phyloP scores from a whole-genome alignment of 2,797 vertebrate species.

The Limosa lapponica region DNA sequence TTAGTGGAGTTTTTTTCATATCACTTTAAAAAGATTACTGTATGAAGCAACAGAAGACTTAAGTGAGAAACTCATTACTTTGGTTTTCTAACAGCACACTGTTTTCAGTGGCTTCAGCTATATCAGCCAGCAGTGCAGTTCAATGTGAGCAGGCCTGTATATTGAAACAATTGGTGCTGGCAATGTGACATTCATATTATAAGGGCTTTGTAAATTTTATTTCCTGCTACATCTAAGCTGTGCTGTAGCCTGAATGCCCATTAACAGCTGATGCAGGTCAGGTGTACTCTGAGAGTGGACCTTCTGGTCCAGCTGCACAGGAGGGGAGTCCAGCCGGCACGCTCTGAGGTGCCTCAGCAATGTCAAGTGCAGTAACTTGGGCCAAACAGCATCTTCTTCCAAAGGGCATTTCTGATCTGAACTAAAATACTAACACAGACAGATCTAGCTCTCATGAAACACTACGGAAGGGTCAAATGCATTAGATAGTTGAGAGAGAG shows the following conservation, averaged over 20 bases:
- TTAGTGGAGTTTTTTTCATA: fast-evolving
- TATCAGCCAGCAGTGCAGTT: background rate
- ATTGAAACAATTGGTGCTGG: background rate
- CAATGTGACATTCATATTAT: too few species aligned
- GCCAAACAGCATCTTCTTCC: background rate
- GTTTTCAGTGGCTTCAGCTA: background rate
- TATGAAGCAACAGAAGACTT: background rate
- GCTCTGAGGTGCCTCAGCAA: background rate
- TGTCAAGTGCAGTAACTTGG: background rate
- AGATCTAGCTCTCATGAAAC: background rate
- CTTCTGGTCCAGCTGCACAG: fast-evolving
- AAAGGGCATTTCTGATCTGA: background rate
- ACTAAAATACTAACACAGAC: fast-evolving
- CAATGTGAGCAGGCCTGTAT: background rate
- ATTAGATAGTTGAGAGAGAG: background rate
- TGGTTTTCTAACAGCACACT: background rate
- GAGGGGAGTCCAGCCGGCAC: background rate
- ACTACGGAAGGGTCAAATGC: background rate
- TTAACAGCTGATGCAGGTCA: background rate
- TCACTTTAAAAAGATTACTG: background rate
- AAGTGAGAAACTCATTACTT: background rate
- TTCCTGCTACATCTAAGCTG: background rate
- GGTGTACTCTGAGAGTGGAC: background rate
- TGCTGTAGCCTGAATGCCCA: background rate
- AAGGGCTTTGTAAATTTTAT: background rate